Evolutionary conservation across 2,797 vertebrate species (phyloP).

Genomic region (Semotilus atromaculatus): DNA sequence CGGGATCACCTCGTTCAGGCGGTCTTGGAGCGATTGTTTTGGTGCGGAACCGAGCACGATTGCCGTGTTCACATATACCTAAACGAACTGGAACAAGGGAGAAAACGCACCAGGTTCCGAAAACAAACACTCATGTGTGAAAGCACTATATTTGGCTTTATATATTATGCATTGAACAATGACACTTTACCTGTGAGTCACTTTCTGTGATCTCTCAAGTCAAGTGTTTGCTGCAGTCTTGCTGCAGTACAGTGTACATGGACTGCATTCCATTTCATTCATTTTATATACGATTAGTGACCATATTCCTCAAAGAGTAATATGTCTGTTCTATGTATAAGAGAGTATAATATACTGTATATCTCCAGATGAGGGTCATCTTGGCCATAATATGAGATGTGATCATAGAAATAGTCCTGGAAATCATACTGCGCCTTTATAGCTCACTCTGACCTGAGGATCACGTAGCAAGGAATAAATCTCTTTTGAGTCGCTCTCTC

Average conservation of each 20-base stretch:
- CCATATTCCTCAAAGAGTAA: background rate
- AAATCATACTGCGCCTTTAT: conserved; percentile 3
- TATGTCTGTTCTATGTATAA: too few species aligned
- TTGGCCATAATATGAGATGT: background rate
- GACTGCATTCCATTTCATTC: conserved; percentile 3
- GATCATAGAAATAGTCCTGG: conserved; percentile 3
- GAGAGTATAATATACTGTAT: background rate
- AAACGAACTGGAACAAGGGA: too few species aligned
- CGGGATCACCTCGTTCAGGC: too few species aligned
- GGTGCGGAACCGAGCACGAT: too few species aligned
- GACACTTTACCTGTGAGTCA: background rate
- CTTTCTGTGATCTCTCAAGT: background rate
- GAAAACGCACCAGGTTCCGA: too few species aligned
- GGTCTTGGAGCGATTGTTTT: too few species aligned
- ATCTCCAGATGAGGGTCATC: background rate
- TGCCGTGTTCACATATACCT: too few species aligned
- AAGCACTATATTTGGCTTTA: background rate
- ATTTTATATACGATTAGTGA: background rate
- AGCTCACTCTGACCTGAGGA: conserved; percentile 18
- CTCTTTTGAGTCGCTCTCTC: background rate
- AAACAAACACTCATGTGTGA: too few species aligned
- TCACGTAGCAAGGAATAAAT: conserved; percentile 16
- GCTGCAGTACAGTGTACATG: background rate
- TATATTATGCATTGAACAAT: background rate
- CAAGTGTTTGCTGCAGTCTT: background rate